phyloP scores from a whole-genome alignment of 2,113 vertebrate species.

The Scolopax mira region DNA sequence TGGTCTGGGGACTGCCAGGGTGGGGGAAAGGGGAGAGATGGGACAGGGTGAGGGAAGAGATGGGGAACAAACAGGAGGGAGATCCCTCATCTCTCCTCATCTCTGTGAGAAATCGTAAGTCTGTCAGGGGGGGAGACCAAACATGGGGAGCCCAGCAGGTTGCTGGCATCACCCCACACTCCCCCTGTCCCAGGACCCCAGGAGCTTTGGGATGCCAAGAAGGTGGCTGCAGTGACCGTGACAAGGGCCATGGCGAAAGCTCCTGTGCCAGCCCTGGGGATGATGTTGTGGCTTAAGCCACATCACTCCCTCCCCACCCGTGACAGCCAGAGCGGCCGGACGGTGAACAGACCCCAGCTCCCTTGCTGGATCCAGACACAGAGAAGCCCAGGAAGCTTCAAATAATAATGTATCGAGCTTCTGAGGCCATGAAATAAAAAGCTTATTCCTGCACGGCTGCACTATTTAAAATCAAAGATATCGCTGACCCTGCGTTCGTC shows the following conservation, averaged over 20 bases:
- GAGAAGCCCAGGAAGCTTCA: background rate
- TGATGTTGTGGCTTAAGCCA: background rate
- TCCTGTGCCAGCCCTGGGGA: background rate
- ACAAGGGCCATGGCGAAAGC: background rate
- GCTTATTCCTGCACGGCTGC: background rate
- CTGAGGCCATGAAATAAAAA: background rate
- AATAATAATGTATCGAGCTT: background rate
- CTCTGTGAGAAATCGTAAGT: background rate
- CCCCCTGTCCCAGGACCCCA: rapidly evolving
- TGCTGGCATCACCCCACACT: background rate
- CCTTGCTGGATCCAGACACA: background rate
- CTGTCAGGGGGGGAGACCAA: background rate
- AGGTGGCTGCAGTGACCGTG: background rate
- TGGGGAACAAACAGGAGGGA: background rate
- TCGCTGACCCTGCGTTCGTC: background rate
- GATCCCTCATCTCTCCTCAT: background rate
- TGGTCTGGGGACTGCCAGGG: background rate
- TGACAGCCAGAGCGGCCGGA: rapidly evolving
- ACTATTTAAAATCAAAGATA: background rate
- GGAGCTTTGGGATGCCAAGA: background rate
- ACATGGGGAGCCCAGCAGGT: background rate
- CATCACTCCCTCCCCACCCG: background rate
- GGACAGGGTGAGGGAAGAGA: background rate
- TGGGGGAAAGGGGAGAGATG: background rate
- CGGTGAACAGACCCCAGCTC: background rate